These are phyloP conservation scores for Elgaria multicarinata DNA, from an alignment of 2,113 vertebrate species.

Conservation along the genomic window DNA sequence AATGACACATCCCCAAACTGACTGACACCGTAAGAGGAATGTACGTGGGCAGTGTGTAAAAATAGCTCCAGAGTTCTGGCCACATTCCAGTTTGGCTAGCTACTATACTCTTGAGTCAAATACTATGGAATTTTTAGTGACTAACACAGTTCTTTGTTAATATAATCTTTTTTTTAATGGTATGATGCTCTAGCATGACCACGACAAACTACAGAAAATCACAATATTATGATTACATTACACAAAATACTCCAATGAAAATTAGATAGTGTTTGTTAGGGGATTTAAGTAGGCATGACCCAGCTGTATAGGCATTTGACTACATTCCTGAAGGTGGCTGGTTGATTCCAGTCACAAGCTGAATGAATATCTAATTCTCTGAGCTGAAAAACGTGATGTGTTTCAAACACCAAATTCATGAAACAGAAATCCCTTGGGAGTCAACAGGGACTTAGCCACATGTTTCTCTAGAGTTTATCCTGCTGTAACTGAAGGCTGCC, in stretches of 20 bases:
- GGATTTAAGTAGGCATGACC: not conserved
- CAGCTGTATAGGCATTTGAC: not conserved
- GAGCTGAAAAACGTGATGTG: not conserved
- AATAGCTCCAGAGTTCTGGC: slow-evolving; percentile 20
- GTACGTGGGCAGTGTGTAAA: slow-evolving; percentile 25
- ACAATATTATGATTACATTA: slow-evolving; percentile 1
- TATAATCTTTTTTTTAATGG: slow-evolving; percentile 1
- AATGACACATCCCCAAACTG: slow-evolving; percentile 4
- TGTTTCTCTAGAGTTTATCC: slow-evolving; percentile 15
- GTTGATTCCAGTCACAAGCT: not conserved
- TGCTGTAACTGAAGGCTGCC: not conserved
- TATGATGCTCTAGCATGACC: not conserved
- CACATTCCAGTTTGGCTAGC: slow-evolving; percentile 13
- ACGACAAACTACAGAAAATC: not conserved
- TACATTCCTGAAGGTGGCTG: not conserved
- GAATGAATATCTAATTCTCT: not conserved
- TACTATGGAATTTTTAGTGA: slow-evolving; percentile 16
- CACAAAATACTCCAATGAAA: slow-evolving; percentile 8
- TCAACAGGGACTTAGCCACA: not conserved
- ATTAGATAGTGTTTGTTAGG: not conserved
- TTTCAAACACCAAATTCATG: not conserved
- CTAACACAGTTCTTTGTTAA: not conserved
- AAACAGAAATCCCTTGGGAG: not conserved
- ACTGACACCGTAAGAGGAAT: slow-evolving; percentile 16
- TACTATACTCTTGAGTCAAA: slow-evolving; percentile 10